Evolutionary conservation across 2,113 vertebrate species (phyloP).

Genomic region (Pelusios castaneus): DNA sequence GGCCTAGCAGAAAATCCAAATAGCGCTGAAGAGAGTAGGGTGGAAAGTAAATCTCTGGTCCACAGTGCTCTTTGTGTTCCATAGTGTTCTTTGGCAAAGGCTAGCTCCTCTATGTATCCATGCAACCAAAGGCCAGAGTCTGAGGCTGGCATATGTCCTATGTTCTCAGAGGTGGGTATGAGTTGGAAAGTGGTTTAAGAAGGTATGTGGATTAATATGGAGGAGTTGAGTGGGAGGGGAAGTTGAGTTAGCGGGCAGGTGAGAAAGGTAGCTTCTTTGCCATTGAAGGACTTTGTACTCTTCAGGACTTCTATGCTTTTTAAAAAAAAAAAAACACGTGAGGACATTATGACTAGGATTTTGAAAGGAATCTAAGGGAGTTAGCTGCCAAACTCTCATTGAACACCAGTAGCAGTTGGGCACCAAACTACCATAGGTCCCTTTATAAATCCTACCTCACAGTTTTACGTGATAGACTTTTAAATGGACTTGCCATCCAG

Average conservation of each 20-base stretch:
- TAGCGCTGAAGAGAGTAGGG: background rate
- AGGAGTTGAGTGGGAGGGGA: background rate
- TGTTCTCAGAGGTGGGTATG: background rate
- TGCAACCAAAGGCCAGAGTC: background rate
- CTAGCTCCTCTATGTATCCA: accelerated
- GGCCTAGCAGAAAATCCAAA: background rate
- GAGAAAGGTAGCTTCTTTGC: background rate
- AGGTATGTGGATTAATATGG: background rate
- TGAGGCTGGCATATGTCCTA: background rate
- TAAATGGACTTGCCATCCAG: background rate
- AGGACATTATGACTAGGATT: background rate
- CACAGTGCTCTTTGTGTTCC: background rate
- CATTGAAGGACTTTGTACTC: background rate
- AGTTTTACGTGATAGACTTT: background rate
- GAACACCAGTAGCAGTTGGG: background rate
- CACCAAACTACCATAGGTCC: background rate
- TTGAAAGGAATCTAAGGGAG: background rate
- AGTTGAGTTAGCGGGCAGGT: background rate
- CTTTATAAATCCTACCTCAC: background rate
- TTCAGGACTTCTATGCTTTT: background rate
- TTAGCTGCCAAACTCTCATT: background rate
- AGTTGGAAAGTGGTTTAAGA: accelerated
- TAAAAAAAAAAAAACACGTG: background rate
- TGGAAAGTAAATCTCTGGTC: background rate
- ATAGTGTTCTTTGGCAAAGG: background rate